A percentile compares a stretch with the other conserved stretches of the same genome.
Evolutionary conservation across 2,888 invertebrate genomes (phyloP).

Genomic region (Bhutanitis thaidina): DNA sequence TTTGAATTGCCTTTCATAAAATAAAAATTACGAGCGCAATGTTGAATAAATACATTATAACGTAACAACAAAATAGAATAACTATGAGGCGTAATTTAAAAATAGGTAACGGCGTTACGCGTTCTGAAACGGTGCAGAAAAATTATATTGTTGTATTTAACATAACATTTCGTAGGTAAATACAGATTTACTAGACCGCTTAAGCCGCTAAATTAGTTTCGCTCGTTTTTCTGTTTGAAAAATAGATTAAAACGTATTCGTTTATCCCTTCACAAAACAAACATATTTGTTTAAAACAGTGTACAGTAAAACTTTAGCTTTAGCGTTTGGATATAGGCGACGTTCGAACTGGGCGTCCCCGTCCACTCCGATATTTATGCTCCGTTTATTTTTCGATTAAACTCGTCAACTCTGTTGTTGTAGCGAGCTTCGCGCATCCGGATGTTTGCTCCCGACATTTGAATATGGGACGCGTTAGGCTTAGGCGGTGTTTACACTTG

Average conservation of each 20-base stretch:
- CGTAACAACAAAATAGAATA: too few relatives aligned
- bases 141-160: constrained; percentile 3
- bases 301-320: background rate
- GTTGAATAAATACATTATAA: too few relatives aligned
- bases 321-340: constrained; percentile 2
- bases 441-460: constrained; percentile 45
- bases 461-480: constrained; percentile 34
- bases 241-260: background rate
- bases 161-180: background rate
- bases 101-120: too few relatives aligned
- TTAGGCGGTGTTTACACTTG: constrained; percentile 18
- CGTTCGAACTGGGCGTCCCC: constrained; percentile 5
- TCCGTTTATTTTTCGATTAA: constrained; percentile 32
- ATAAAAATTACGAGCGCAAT: too few relatives aligned
- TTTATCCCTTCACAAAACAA: constrained; percentile 6
- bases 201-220: constrained; percentile 2
- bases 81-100: too few relatives aligned
- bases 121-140: background rate
- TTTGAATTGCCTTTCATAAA: too few relatives aligned
- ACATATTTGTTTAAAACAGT: constrained; percentile 9
- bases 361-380: constrained; percentile 27
- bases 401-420: constrained; percentile 38
- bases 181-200: background rate
- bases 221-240: constrained; percentile 4
- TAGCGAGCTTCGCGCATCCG: constrained; percentile 34